Percentiles rank a stretch among this genome's conserved stretches.
Evolutionary conservation across 2,888 invertebrate species (phyloP).

Genomic region (Hirtodrosophila duncani): DNA sequence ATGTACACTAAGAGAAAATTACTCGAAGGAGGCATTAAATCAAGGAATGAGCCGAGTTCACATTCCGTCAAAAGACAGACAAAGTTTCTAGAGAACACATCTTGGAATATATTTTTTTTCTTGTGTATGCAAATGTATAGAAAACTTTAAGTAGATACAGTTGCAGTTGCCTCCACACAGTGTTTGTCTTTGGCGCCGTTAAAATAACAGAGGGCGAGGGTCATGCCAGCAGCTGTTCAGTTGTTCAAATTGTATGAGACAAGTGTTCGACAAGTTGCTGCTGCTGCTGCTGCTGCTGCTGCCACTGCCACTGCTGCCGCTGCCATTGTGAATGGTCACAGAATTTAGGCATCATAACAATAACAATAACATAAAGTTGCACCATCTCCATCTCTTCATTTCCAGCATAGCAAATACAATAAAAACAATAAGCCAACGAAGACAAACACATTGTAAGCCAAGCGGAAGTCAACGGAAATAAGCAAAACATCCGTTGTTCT

Average conservation of each 20-base stretch:
- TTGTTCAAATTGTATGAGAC: conserved; percentile 43
- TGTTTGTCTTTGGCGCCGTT: conserved; percentile 46
- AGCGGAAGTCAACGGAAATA: conserved; percentile 65
- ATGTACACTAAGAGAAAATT: too few species aligned
- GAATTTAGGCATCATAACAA: conserved; percentile 40
- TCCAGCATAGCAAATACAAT: conserved; percentile 31
- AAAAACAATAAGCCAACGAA: conserved; percentile 33
- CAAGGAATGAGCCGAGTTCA: too few species aligned
- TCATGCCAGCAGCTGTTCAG: conserved; percentile 55
- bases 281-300: too few species aligned
- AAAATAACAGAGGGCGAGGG: conserved; percentile 24
- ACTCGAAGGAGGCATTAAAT: too few species aligned
- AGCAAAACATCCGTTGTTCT: conserved; percentile 65
- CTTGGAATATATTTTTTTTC: too few species aligned
- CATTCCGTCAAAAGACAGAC: too few species aligned
- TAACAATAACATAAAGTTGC: conserved; percentile 33
- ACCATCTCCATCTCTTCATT: neutral
- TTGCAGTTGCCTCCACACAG: conserved; percentile 19
- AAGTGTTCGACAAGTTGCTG: conserved; percentile 44
- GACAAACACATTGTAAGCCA: conserved; percentile 39
- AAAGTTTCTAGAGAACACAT: too few species aligned
- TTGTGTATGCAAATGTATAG: conserved; percentile 17
- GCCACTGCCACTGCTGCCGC: too few species aligned
- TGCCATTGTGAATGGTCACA: conserved; percentile 6
- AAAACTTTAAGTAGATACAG: too few species aligned